Base-by-base conservation (phyloP, 2,797 vertebrate species). In the Otus scops region DNA sequence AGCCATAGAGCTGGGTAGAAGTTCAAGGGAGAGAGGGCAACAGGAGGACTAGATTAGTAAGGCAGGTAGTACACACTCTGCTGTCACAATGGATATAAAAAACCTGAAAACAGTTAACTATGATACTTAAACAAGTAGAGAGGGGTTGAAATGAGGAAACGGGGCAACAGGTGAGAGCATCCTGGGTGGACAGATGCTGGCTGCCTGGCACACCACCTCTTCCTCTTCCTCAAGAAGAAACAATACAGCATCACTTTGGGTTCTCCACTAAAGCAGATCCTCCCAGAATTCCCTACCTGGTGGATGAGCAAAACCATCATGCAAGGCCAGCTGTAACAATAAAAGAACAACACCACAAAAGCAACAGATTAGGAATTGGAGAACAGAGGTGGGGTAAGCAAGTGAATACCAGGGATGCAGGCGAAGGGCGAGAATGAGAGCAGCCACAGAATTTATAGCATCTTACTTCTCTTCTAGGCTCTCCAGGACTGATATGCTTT, bases 231-330 rank as follows among this genome's bases (percentile, higher is more conserved):
- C 26, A 54, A 27, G n/a, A 73, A 45, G 70, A 56, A 73, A 27
- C 10, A 56, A 9, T 23, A 54, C 10, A 71, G 13, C 43, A 45
- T 68, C 4, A 1, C 32, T 65, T 85, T 69, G 56, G 7, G 13
- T 79, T 91, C 89, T 77, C 27, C n/a, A 61, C 16, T 47, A 26
- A 21, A 64, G 27, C 68, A 86, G 23, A 51, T 89, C 24, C 16
- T 64, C 54, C 24, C 38, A 74, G 24, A 15, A 65, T 30, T 27
- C 12, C 13, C 8, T 15, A 11, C 15, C 3, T 1, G 6, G 14
- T 3, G 6, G 34, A 41, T 64, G 39, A 74, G 41, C 15, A 57
- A 34, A 36, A 60, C 30, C 0, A 0, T 19, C 16, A 24, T 26
- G 28, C 39, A 82, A 85, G 32, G 54, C 38, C 45, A 64, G 38